Evolutionary conservation across 2,888 invertebrate genomes (phyloP).

Genomic region (Ophioninae sp.): DNA sequence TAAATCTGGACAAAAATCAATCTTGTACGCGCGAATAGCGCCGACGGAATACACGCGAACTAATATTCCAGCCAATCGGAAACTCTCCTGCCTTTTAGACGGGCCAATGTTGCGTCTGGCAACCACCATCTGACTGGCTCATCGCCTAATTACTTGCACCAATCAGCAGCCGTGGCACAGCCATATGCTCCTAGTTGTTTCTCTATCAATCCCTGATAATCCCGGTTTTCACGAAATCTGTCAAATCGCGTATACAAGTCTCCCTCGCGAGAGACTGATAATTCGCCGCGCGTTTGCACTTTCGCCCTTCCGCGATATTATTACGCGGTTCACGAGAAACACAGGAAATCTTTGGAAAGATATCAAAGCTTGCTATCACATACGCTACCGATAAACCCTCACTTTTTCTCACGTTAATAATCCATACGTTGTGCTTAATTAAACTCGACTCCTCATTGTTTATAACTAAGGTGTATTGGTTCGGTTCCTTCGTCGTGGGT

Average conservation of each 20-base stretch:
- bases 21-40: neutral
- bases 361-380: neutral
- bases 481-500: conserved; percentile 5
- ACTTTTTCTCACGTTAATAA: conserved; percentile 5
- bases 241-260: conserved; percentile 50
- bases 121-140: neutral
- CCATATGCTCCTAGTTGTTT: neutral
- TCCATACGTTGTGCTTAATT: conserved; percentile 16
- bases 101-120: neutral
- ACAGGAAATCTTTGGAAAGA: neutral
- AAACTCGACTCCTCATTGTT: neutral
- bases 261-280: conserved; percentile 37
- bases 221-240: conserved; percentile 39
- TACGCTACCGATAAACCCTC: neutral
- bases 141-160: neutral
- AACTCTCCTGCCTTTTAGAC: neutral
- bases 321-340: neutral
- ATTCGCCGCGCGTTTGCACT: conserved; percentile 27
- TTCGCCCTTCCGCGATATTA: conserved; percentile 27
- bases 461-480: neutral
- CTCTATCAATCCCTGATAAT: neutral
- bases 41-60: neutral
- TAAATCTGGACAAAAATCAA: neutral
- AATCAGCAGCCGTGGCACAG: neutral
- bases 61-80: neutral